A percentile compares a stretch with the other conserved stretches of the same genome.
Conservation (phyloP, 2,888 invertebrate genomes). For the Rhabditophanes sp. region DNA sequence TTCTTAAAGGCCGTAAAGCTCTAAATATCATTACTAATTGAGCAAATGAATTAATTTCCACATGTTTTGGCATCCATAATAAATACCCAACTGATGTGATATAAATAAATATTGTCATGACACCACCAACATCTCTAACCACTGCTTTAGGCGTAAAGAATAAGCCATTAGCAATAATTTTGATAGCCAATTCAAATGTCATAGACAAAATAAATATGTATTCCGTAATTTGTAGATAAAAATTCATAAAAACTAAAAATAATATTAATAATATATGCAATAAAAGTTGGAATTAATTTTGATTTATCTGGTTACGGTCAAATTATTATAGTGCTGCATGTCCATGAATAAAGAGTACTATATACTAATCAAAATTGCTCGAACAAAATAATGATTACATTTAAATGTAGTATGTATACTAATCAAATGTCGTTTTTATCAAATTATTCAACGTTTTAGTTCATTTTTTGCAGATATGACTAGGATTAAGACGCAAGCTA, state of each 20-base stretch:
- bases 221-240: constrained; percentile 56
- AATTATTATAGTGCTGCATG: too few species aligned
- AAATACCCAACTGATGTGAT: constrained; percentile 80
- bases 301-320: too few species aligned
- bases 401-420: too few species aligned
- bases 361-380: too few species aligned
- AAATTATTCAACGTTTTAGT: too few species aligned
- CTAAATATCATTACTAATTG: constrained; percentile 87
- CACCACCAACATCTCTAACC: constrained; percentile 87
- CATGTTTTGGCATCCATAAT: constrained; percentile 80
- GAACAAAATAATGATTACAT: too few species aligned
- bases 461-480: too few species aligned
- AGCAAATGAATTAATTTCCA: constrained; percentile 79
- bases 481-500: too few species aligned
- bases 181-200: constrained; percentile 84
- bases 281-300: constrained; percentile 9
- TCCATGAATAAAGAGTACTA: too few species aligned
- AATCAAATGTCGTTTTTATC: too few species aligned
- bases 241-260: neutral
- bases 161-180: constrained; percentile 87
- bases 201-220: constrained; percentile 93
- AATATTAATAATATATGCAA: neutral
- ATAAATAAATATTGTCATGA: constrained; percentile 93
- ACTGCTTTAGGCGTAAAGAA: constrained; percentile 98
- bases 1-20: constrained; percentile 80